phyloP scores from a whole-genome alignment of 2,113 vertebrate species.

The Aramus guarauna region DNA sequence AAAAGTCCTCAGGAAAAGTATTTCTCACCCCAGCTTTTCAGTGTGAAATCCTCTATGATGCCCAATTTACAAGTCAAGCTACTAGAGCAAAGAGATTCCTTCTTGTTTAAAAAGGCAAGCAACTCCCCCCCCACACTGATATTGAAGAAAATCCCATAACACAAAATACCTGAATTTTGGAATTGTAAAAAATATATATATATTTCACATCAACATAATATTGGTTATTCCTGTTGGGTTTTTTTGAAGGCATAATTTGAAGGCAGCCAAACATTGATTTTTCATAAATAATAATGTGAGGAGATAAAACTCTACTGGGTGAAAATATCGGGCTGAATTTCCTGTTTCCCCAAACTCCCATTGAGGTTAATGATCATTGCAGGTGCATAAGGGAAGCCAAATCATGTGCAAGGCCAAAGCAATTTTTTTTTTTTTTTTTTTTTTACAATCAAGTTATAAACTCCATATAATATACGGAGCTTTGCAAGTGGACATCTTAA shows the following conservation, averaged over 20 bases:
- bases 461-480: neutral
- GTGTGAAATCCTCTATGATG: neutral
- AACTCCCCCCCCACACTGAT: neutral
- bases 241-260: neutral
- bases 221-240: neutral
- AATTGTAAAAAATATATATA: neutral
- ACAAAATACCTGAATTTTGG: neutral
- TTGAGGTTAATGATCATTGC: neutral
- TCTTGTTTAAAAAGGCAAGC: neutral
- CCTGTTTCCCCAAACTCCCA: neutral
- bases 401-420: conserved; percentile 51
- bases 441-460: conserved; percentile 45
- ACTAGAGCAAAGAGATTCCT: neutral
- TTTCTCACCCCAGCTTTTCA: neutral
- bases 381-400: conserved; percentile 37
- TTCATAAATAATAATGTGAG: neutral
- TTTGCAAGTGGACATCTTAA: conserved; percentile 39
- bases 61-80: neutral
- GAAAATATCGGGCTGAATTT: neutral
- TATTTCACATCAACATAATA: neutral
- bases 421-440: neutral
- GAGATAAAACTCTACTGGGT: neutral
- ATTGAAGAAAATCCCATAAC: neutral
- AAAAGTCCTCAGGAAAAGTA: neutral
- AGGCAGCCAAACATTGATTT: neutral